Base-by-base conservation (phyloP, 1,140 invertebrate genomes). In the Trichonephila clavipes region DNA sequence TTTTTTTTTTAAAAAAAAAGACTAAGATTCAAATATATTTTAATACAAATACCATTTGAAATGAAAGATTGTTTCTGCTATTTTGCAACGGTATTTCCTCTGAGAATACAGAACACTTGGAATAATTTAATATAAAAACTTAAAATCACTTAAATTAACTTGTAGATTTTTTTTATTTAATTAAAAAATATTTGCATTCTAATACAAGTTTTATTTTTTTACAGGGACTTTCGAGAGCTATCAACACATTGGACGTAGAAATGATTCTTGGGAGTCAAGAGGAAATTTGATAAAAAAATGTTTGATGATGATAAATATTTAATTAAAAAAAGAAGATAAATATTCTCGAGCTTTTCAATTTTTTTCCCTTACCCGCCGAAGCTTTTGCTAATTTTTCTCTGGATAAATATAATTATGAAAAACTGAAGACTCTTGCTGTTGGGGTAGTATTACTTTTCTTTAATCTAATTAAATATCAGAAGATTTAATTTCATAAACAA, bases 301-400 rank as follows among this genome's bases (percentile, higher is more conserved):
- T 18, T 34, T 72, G 28, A 72, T 72, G 28, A 72, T 72, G 69
- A 72, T 72, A 72, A 72, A 72, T 72, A 72, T 72, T 72, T 72
- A 34, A 72, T 72, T 24, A 72, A 72, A 28, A 64, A 62, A 64
- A 64, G 7, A 72, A 72, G 69, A 34, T 28, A 72, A 72, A 72
- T 34, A 28, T 28, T 16, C 69, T 34, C 24, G 69, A 72, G 28
- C 69, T 18, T 28, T 14, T 34, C 3, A 10, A 3, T 14, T 69
- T 72, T 28, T 24, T 69, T n/a, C 10, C n/a, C 3, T 14, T 34
- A 12, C n/a, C 28, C 24, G 16, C 0, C n/a, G 1, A 28, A 16
- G 10, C 14, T 34, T 18, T 72, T 16, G 14, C 16, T 40, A 72
- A 72, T 34, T 72, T 40, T 72, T n/a, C 28, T 72, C 69, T 34